Conservation (phyloP, 2,797 vertebrate species). For the Sternotherus odoratus region DNA sequence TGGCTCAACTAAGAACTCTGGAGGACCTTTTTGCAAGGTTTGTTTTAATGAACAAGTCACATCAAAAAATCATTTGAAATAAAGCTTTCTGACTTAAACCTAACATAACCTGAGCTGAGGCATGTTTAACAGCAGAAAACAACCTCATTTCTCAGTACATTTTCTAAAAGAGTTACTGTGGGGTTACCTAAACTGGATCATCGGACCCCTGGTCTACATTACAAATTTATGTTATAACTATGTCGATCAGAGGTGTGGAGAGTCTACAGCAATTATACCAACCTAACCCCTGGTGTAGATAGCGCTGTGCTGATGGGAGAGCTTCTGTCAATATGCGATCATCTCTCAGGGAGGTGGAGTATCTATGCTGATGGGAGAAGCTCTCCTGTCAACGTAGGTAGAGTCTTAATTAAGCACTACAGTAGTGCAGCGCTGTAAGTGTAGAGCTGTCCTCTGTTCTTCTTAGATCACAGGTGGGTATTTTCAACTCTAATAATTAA, state of each 20-base stretch:
- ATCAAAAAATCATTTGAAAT: not conserved
- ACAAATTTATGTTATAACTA: too few relatives aligned
- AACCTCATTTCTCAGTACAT: not conserved
- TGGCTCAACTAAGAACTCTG: not conserved
- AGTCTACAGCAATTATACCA: too few relatives aligned
- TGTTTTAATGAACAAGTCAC: conserved; percentile 4
- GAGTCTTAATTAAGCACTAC: too few relatives aligned
- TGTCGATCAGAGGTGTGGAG: too few relatives aligned
- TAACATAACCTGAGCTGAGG: conserved; percentile 6
- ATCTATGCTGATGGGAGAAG: too few relatives aligned
- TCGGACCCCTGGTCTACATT: not conserved
- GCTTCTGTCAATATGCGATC: too few relatives aligned
- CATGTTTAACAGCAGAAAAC: not conserved
- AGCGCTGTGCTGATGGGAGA: too few relatives aligned
- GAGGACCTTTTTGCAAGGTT: not conserved
- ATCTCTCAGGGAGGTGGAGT: too few relatives aligned
- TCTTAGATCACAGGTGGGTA: not conserved
- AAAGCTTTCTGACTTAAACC: not conserved
- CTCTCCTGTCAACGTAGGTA: too few relatives aligned
- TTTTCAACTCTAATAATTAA: not conserved
- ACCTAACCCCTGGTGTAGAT: too few relatives aligned
- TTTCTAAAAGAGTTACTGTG: not conserved
- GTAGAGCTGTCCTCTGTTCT: too few relatives aligned
- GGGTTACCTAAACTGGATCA: not conserved
- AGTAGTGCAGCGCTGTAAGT: too few relatives aligned